phyloP scores from a whole-genome alignment of 1,140 invertebrate genomes.

The Megathymus violae region DNA sequence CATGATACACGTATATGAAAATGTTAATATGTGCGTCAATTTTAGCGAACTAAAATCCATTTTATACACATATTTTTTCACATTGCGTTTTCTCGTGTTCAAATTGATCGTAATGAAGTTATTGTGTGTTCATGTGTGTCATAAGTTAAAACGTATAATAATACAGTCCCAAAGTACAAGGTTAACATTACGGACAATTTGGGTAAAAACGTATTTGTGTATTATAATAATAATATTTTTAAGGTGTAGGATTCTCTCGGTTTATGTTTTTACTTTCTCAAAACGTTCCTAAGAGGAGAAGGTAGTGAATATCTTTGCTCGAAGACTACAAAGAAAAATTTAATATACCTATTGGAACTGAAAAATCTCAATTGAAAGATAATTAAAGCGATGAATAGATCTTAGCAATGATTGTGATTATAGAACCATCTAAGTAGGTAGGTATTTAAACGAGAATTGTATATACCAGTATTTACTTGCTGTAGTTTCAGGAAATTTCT shows the following conservation, averaged over 20 bases:
- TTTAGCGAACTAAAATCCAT: background rate
- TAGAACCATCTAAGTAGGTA: constrained; percentile 46
- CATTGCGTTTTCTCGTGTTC: background rate
- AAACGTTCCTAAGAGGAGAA: constrained; percentile 24
- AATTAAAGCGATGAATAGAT: no score
- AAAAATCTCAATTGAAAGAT: constrained; percentile 12
- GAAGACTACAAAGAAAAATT: constrained; percentile 6
- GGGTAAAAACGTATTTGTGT: background rate
- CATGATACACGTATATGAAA: background rate
- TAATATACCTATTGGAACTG: constrained; percentile 32
- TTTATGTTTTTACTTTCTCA: constrained; percentile 15
- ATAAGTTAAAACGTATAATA: background rate
- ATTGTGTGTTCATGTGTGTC: background rate
- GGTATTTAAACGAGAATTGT: constrained; percentile 1
- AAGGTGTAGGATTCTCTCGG: constrained; percentile 16
- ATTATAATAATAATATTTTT: background rate
- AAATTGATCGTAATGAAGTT: no score
- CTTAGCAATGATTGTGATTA: constrained; percentile 47
- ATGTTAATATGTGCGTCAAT: no score
- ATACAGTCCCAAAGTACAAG: constrained; percentile 9
- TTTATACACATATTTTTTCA: background rate
- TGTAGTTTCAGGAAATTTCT: background rate
- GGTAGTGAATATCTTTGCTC: background rate
- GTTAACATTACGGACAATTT: constrained; percentile 1
- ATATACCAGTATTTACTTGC: constrained; percentile 4